Evolutionary conservation across 2,113 vertebrate genomes (phyloP).

Genomic region (Formicarius rufipectus): DNA sequence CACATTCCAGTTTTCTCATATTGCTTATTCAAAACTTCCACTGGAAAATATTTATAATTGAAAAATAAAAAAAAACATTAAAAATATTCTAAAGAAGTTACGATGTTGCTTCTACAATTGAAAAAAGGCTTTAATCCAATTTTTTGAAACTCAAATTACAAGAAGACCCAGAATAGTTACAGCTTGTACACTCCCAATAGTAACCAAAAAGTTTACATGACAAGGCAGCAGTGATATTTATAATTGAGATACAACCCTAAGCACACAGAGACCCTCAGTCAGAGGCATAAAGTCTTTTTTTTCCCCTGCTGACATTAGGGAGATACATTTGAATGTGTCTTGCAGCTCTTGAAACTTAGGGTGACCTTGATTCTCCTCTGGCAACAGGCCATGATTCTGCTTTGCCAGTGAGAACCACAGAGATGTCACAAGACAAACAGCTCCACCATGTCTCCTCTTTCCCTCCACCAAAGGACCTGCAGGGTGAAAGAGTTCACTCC

Average conservation of each 20-base stretch:
- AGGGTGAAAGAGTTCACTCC: background rate
- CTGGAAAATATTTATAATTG: background rate
- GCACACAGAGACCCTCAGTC: background rate
- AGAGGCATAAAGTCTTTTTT: background rate
- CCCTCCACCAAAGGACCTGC: background rate
- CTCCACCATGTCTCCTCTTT: fast-evolving
- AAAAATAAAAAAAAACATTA: background rate
- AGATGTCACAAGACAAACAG: background rate
- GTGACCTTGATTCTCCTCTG: background rate
- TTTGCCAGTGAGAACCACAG: background rate
- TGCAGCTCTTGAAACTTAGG: background rate
- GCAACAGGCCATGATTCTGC: background rate
- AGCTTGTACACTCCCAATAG: background rate
- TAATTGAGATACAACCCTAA: background rate
- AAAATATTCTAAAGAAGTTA: background rate
- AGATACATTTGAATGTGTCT: background rate
- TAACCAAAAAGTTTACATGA: background rate
- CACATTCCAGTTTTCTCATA: background rate
- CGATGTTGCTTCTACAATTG: background rate
- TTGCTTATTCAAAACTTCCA: background rate
- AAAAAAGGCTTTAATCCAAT: background rate
- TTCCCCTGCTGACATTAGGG: background rate
- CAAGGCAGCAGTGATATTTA: background rate
- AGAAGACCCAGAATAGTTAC: background rate
- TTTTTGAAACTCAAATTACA: background rate